Base-by-base conservation (phyloP, 2,113 vertebrate species). In the Rhinoderma darwinii region DNA sequence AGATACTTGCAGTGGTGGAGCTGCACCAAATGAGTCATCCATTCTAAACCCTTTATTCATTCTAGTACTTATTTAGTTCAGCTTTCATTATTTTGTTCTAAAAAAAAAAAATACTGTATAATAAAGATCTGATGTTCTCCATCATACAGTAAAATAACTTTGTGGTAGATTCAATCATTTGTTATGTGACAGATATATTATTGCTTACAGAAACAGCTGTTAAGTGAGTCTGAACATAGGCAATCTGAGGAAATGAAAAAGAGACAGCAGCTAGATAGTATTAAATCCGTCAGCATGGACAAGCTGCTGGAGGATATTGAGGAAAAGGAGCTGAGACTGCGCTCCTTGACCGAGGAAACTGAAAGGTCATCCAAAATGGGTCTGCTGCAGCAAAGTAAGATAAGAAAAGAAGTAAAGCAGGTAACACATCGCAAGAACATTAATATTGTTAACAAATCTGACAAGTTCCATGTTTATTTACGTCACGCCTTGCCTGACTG, bases 391-490 rank as follows among this genome's bases (percentile, higher is more conserved):
- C 88, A 89, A 81, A 91, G 90, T 63, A 89, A 83, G 70, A 89
- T 81, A 1, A 90, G 90, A 89, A 93, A 91, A 81, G 91, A 94
- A 86, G 92, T 93, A 47, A 87, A 44, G 44, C 91, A 95, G 91
- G 94, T 94, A 88, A 79, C 14, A 47, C 6, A 25, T 20, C 25
- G 1, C 1, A 35, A 20, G 27, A 7, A 37, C 25, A 2, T 66
- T 32, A 22, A 35, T 20, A 70, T 22, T 72, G 35, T 1, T 41
- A 22, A 25, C 20, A 72, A 41, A 22, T 10, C 0, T 37, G 18
- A 4, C 32, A 66, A 1, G 20, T 25, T 63, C 3, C 0, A 27
- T 12, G n/a, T 14, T 59, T 59, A 17, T 14, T 59, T 59, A 17
- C 3, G 6, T 59, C 22, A 59, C 56, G 11, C 4, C 6, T 59